phyloP scores from a whole-genome alignment of 2,888 invertebrate species.

The Acleris laterana region DNA sequence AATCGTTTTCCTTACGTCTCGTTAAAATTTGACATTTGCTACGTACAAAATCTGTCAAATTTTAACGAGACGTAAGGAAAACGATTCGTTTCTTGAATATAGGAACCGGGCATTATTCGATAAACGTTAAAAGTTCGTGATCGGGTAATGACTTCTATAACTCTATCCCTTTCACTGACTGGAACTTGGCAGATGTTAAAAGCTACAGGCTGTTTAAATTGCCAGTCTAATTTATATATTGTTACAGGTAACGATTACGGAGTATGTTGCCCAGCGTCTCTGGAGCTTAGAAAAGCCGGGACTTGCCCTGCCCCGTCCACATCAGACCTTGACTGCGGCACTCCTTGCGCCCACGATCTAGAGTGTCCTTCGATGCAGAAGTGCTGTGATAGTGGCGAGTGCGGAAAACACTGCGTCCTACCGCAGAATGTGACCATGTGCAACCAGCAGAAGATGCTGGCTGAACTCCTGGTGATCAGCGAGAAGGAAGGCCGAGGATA shows the following conservation, averaged over 20 bases:
- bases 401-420: conserved; percentile 89
- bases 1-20: too few relatives aligned
- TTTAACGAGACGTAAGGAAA: too few relatives aligned
- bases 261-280: conserved; percentile 92
- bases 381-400: conserved; percentile 90
- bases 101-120: too few relatives aligned
- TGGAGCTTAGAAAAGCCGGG: conserved; percentile 91
- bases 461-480: conserved; percentile 90
- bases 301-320: conserved; percentile 86
- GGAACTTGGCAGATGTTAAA: too few relatives aligned
- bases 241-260: conserved; percentile 91
- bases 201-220: too few relatives aligned
- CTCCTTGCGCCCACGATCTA: conserved; percentile 90
- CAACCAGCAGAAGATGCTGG: conserved; percentile 90
- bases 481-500: conserved; percentile 93
- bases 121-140: too few relatives aligned
- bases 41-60: too few relatives aligned
- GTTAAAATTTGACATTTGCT: too few relatives aligned
- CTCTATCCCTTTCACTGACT: too few relatives aligned
- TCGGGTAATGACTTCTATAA: too few relatives aligned
- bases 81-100: too few relatives aligned
- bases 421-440: conserved; percentile 92
- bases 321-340: conserved; percentile 82
- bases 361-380: conserved; percentile 93
- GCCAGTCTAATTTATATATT: neutral